A percentile compares a stretch with the other conserved stretches of the same genome.
These are phyloP conservation scores for Eolophus roseicapilla DNA, from an alignment of 2,113 vertebrate species.

Conservation along the genomic window DNA sequence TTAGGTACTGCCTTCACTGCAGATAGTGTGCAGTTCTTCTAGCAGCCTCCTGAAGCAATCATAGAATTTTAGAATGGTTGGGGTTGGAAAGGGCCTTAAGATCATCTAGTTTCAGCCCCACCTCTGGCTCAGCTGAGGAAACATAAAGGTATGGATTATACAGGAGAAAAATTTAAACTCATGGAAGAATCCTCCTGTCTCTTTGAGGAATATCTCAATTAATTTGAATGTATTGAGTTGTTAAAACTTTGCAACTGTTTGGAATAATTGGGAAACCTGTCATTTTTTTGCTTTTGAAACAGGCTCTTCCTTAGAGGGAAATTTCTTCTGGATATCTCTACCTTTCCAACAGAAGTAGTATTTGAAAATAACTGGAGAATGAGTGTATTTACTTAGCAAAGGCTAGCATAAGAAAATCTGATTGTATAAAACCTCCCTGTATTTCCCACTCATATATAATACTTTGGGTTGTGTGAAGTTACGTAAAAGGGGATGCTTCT, in stretches of 20 bases:
- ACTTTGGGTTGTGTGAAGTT: not conserved
- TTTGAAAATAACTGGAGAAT: not conserved
- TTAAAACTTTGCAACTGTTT: not conserved
- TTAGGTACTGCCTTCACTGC: not conserved
- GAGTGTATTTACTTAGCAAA: not conserved
- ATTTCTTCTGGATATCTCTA: not conserved
- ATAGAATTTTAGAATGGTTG: not conserved
- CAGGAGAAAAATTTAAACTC: not conserved
- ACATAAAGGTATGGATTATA: not conserved
- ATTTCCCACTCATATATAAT: not conserved
- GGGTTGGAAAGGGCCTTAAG: not conserved
- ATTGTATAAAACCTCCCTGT: not conserved
- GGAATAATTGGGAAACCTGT: not conserved
- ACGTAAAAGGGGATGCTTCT: not conserved
- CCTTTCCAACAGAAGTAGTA: not conserved
- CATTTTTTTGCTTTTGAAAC: not conserved
- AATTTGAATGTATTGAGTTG: not conserved
- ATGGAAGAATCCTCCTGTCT: not conserved
- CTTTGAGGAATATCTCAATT: not conserved
- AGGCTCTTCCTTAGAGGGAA: not conserved
- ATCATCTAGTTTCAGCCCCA: not conserved
- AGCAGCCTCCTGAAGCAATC: not conserved
- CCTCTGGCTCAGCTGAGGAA: not conserved
- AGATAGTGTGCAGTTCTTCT: not conserved
- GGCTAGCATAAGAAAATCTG: not conserved